Base-by-base conservation (phyloP, 2,113 vertebrate species). In the Anoura caudifer region DNA sequence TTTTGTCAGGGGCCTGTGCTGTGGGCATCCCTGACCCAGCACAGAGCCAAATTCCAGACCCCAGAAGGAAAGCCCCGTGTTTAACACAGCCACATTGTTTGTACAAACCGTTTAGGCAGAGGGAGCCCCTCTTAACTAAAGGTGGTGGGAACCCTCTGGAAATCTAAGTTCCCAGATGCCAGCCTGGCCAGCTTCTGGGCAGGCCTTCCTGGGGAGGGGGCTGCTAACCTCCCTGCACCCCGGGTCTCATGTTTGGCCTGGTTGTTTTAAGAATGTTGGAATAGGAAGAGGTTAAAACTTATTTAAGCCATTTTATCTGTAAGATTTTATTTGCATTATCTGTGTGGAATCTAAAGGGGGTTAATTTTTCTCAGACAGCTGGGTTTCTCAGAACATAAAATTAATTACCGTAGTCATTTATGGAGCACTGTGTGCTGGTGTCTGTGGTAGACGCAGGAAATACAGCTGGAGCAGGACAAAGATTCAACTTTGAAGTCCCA, bases 201-300 rank as follows among this genome's bases (percentile, higher is more conserved):
- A 16, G 38, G 38, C 8, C 54, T 19, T 81, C 8, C 24, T 59
- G 24, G 12, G 54, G 7, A 41, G 36, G 41, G 36, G 24, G 16
- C 31, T 0, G 24, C 24, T 31, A 2, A 16, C 26, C 7, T 28
- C 43, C 43, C 41, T 76, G 73, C 43, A 31, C 43, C 73, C 28
- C 4, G 24, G 59, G 4, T 7, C 13, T 2, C 26, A 2, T 5
- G 22, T 56, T 63, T 43, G 77, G 17, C 65, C 61, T 59, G 47
- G 69, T 76, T 77, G 33, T 67, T 95, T 36, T 59, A 80, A 85
- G 47, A 91, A 61, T 67, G 69, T 77, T 83, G 87, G 26, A 31
- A 33, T 41, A 81, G 47, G 26, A 70, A 38, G 56, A 61, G 13
- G 36, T 76, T 83, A 59, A n/a, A 69, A 41, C 36, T 86, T 73